phyloP scores from a whole-genome alignment of 53 echinoderm and acorn worm species.

The Astropecten irregularis region DNA sequence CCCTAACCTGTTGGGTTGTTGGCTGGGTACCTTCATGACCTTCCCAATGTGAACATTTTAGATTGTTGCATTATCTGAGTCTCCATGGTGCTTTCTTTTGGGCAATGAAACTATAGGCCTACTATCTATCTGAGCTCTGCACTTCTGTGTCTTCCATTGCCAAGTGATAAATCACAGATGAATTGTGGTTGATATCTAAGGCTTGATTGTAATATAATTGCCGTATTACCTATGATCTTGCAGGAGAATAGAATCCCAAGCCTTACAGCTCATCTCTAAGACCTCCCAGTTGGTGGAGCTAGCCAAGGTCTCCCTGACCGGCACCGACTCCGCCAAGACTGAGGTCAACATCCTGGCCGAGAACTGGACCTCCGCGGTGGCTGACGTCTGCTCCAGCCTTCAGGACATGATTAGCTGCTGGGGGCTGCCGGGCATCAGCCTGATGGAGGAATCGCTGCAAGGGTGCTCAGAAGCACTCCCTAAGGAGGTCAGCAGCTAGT shows the following conservation, averaged over 20 bases:
- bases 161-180: too few species aligned
- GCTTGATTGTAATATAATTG: too few species aligned
- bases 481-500: slow-evolving; percentile 31
- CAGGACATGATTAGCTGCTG: slow-evolving; percentile 50
- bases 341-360: slow-evolving; percentile 74
- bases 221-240: too few species aligned
- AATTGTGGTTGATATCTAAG: too few species aligned
- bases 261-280: slow-evolving; percentile 34
- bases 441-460: slow-evolving; percentile 40
- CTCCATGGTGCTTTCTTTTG: too few species aligned
- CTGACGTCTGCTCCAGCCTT: slow-evolving; percentile 33
- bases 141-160: too few species aligned
- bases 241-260: slow-evolving; percentile 49
- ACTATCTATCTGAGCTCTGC: too few species aligned
- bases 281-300: slow-evolving; percentile 44
- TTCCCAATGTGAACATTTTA: too few species aligned
- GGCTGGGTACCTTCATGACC: too few species aligned
- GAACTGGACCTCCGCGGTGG: slow-evolving; percentile 72
- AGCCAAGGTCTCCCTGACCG: slow-evolving; percentile 22
- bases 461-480: slow-evolving; percentile 38
- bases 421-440: slow-evolving; percentile 51
- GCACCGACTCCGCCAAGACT: slow-evolving; percentile 58
- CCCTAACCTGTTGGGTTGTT: too few species aligned
- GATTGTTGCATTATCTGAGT: too few species aligned
- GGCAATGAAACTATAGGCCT: too few species aligned